Evolutionary conservation across 2,888 invertebrate species (phyloP), one percentile per base, ranked within the genome.

Genomic region (Aleiodes leptofemur): DNA sequence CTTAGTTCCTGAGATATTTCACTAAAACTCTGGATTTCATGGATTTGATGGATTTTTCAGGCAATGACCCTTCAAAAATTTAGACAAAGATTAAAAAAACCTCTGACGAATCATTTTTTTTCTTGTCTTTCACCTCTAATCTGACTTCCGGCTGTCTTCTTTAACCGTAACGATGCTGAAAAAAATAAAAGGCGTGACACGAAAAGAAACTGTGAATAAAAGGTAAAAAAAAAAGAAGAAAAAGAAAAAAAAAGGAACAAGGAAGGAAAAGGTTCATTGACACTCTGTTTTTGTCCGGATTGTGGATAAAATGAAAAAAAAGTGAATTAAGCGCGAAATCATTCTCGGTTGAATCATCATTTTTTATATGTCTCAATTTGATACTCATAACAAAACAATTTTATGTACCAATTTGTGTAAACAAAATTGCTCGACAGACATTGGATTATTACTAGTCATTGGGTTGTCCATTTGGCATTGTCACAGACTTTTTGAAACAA

Each of bases 181-280:
- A 23, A 31, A 43, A 31, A 59, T 59, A 59, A 59, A 64, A 64
- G 64, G 43, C 48, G 64, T 64, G 64, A 64, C 64, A 48, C 64
- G 43, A 23, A 48, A 64, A 43, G 64, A 64, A 64, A 43, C 43
- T 43, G 43, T 7, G 43, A 43, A 43, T 43, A 43, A 43, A 43
- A 43, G 43, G 43, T 11, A 43, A 43, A 43, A 43, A 43, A 43
- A 43, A 43, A 43, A 43, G 8, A 43, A 9, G 43, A 61, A 43
- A 7, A 4, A 61, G 64, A 34, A 48, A 64, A 43, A 43, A 43
- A 23, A 23, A 23, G 23, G 23, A 23, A 9, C 7, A 43, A 43
- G 14, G 64, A 34, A 64, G 43, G 64, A 34, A 38, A 38, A 64
- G 43, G 64, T 64, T 8, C 64, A 64, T 64, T 64, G 64, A 64